A percentile compares a stretch with the other conserved stretches of the same genome.
Conservation (phyloP, 2,113 vertebrate species). For the Gadus macrocephalus region DNA sequence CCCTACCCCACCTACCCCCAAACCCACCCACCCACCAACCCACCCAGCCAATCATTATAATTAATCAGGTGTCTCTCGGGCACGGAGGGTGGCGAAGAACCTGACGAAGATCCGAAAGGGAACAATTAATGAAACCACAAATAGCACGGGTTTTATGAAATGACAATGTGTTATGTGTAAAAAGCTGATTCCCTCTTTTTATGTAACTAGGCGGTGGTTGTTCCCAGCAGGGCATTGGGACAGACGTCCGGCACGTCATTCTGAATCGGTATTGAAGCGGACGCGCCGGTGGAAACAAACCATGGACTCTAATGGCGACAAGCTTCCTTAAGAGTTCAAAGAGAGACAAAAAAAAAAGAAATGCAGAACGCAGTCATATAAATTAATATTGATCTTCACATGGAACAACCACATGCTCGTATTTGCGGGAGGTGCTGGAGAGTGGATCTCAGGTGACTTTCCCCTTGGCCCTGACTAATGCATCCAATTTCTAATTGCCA, state of each 20-base stretch:
- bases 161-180: constrained; percentile 66
- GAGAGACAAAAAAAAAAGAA: not conserved
- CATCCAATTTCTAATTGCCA: constrained; percentile 58
- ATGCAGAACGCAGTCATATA: not conserved
- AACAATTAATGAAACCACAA: constrained; percentile 73
- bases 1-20: not conserved
- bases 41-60: constrained; percentile 45
- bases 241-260: constrained; percentile 59
- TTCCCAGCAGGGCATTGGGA: constrained; percentile 57
- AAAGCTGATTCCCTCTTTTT: constrained; percentile 52
- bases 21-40: not conserved
- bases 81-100: constrained; percentile 21
- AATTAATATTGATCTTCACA: constrained; percentile 30
- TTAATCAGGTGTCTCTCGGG: constrained; percentile 61
- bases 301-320: constrained; percentile 33
- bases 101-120: constrained; percentile 67
- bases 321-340: constrained; percentile 44
- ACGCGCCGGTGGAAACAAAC: constrained; percentile 47
- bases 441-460: constrained; percentile 58
- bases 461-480: constrained; percentile 53
- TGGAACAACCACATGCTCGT: constrained; percentile 37
- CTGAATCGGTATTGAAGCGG: constrained; percentile 64
- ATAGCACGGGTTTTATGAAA: constrained; percentile 66
- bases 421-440: constrained; percentile 44
- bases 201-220: constrained; percentile 56